A percentile compares a stretch with the other conserved stretches of the same genome.
Evolutionary conservation across 2,113 vertebrate genomes (phyloP).

Genomic region (Actenoides hombroni): DNA sequence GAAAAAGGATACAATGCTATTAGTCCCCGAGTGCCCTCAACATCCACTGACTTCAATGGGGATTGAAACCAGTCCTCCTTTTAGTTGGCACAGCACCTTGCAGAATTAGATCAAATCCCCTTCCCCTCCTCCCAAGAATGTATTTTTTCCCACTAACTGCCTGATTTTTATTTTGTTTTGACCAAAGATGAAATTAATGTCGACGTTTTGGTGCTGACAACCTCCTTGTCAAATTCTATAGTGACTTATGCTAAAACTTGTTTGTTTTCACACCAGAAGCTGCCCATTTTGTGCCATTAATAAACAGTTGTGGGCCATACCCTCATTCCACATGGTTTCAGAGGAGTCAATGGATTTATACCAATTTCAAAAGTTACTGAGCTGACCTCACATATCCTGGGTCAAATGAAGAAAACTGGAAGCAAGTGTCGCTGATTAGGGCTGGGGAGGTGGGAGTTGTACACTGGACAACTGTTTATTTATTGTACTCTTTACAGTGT

Average conservation of each 20-base stretch:
- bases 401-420: neutral
- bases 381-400: neutral
- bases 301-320: neutral
- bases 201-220: too few relatives aligned
- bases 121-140: neutral
- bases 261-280: constrained; percentile 59
- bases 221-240: too few relatives aligned
- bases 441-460: neutral
- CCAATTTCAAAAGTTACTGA: neutral
- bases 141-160: neutral
- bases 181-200: too few relatives aligned
- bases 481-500: too few relatives aligned
- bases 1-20: neutral
- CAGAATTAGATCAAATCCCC: neutral
- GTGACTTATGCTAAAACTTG: constrained; percentile 69
- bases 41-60: neutral
- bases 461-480: neutral
- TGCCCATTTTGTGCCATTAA: neutral
- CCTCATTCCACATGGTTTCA: neutral
- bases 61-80: neutral
- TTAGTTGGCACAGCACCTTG: neutral
- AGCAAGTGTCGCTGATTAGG: neutral
- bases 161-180: too few relatives aligned
- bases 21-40: neutral
- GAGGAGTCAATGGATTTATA: neutral